Evolutionary conservation across 2,888 invertebrate genomes (phyloP).

Genomic region (Leptopilina syphax): DNA sequence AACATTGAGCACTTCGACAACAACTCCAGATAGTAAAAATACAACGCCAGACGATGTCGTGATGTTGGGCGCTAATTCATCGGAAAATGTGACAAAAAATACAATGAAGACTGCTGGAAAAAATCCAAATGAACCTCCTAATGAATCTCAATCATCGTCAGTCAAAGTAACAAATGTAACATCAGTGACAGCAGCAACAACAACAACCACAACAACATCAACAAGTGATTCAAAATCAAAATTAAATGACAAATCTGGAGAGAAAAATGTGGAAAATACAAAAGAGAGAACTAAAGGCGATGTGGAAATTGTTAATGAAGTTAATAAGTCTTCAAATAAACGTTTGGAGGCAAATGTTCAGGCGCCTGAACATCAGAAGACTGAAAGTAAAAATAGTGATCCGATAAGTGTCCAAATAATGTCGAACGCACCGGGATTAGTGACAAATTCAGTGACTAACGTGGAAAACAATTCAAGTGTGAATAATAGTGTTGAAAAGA

Average conservation of each 20-base stretch:
- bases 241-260: slow-evolving; percentile 12
- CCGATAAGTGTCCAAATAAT: slow-evolving; percentile 19
- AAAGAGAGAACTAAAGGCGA: slow-evolving; percentile 18
- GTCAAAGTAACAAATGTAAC: not conserved
- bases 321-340: slow-evolving; percentile 11
- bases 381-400: slow-evolving; percentile 41
- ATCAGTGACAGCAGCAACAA: too few species aligned
- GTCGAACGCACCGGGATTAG: slow-evolving; percentile 7
- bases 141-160: not conserved
- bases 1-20: not conserved
- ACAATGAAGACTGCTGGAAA: slow-evolving; percentile 50
- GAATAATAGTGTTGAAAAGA: slow-evolving; percentile 52
- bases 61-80: not conserved
- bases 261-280: not conserved
- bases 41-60: slow-evolving; percentile 32
- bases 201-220: too few species aligned
- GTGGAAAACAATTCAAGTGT: slow-evolving; percentile 50
- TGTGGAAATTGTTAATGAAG: not conserved
- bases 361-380: slow-evolving; percentile 13
- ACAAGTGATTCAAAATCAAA: not conserved
- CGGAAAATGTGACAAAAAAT: slow-evolving; percentile 32
- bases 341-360: not conserved
- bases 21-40: slow-evolving; percentile 20
- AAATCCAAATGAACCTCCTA: slow-evolving; percentile 17
- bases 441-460: slow-evolving; percentile 43